Base-by-base conservation (phyloP, 2,797 vertebrate genomes). In the Gouania willdenowi region DNA sequence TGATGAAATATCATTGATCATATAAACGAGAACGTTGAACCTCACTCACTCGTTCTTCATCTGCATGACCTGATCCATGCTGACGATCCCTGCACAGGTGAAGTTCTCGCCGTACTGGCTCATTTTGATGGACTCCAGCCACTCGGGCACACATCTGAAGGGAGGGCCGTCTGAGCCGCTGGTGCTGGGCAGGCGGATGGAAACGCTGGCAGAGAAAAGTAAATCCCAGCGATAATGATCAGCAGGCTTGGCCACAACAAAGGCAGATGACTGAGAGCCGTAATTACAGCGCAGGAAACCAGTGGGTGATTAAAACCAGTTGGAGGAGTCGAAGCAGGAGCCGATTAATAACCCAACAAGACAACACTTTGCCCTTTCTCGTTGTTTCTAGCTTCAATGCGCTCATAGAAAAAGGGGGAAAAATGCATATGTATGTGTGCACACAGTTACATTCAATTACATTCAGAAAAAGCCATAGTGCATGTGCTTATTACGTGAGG, bases 61-160 rank as follows among this genome's bases (percentile, higher is more conserved):
- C 88, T 95, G 92, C 35, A 92, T 87, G 75, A 98, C 92, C 53
- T 97, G 94, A 66, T 98, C 96, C 41, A 98, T 93, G 73, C 85
- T 88, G 25, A 91, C 84, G 27, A 96, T 84, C 11, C 92, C 93
- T 0, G 94, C 92, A 0, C 88, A 79, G 76, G 71, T 74, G 82
- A 98, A 98, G 87, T 94, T 93, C 49, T 98, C 94, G 0, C 90
- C 89, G 82, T 98, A 98, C 75, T 98, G 96, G 37, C 90, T 94
- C 96, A 98, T 98, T 61, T 94, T 93, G 70, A 98, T 96, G 79
- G 95, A 98, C 65, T 97, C 95, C 23, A 98, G 84, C 96, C 96
- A 98, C 76, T 98, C 96, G 0, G 91, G 83, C 51, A 98, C 94
- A 0, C 92, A 92, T 71, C 91, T 88, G 81, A 98, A 97, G 6